Evolutionary conservation across 2,888 invertebrate species (phyloP).

Genomic region (Aleiodes leptofemur): DNA sequence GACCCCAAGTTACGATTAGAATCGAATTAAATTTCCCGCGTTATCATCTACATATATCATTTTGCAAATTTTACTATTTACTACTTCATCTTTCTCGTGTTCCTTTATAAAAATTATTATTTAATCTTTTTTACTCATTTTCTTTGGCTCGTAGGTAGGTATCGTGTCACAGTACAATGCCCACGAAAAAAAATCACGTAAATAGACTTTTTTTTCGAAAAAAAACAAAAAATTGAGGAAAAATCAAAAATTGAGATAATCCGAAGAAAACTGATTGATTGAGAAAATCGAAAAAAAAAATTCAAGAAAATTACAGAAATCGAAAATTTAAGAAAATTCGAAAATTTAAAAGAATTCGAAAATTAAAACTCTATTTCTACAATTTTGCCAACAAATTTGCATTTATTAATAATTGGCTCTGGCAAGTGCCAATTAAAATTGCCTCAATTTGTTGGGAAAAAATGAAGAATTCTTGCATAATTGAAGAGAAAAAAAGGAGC

Average conservation of each 20-base stretch:
- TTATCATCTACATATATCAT: background rate
- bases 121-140: background rate
- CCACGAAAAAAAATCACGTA: conserved; percentile 36
- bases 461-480: too few relatives aligned
- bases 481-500: background rate
- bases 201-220: too few relatives aligned
- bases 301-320: conserved; percentile 11
- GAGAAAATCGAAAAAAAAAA: conserved; percentile 25
- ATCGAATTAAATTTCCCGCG: conserved; percentile 37
- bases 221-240: conserved; percentile 17
- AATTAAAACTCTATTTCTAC: too few relatives aligned
- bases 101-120: conserved; percentile 24
- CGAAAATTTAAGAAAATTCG: too few relatives aligned
- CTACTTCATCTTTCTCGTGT: conserved; percentile 11
- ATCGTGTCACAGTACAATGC: conserved; percentile 50
- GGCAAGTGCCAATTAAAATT: too few relatives aligned
- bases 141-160: conserved; percentile 41
- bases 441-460: too few relatives aligned
- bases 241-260: conserved; percentile 39
- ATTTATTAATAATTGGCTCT: too few relatives aligned
- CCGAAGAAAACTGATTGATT: conserved; percentile 14
- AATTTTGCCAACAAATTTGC: too few relatives aligned
- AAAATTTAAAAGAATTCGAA: background rate
- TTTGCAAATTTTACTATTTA: background rate
- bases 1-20: conserved; percentile 21